These are phyloP conservation scores for Eulemur macaco DNA, from an alignment of 2,113 vertebrate genomes.

Conservation along the genomic window DNA sequence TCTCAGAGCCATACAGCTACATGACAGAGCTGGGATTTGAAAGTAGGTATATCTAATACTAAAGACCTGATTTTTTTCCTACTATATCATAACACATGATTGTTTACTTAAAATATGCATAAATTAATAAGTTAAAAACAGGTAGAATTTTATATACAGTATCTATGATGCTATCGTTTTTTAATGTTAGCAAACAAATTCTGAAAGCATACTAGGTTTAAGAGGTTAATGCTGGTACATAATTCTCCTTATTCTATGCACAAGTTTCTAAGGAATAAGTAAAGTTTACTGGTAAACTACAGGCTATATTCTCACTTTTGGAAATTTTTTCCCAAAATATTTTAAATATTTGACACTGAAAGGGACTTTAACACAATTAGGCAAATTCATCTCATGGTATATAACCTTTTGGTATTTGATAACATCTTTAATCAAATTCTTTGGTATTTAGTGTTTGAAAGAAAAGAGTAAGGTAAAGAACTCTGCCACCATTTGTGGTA, in stretches of 20 bases:
- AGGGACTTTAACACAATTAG: not conserved
- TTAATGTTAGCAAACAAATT: not conserved
- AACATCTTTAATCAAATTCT: not conserved
- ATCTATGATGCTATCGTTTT: not conserved
- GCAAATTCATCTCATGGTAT: not conserved
- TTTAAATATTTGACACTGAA: not conserved
- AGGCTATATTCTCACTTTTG: not conserved
- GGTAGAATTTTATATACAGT: not conserved
- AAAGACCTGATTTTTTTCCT: not conserved
- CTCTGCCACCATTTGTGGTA: not conserved
- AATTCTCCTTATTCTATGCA: conserved; percentile 18
- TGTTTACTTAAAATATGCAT: not conserved
- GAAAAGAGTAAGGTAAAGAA: not conserved
- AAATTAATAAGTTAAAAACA: not conserved
- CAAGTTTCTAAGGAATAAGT: not conserved
- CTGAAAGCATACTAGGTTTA: not conserved
- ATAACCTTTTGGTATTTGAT: not conserved
- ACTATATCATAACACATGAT: not conserved
- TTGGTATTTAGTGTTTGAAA: not conserved
- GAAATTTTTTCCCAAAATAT: not conserved
- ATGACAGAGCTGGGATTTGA: not conserved
- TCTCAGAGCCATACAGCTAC: not conserved
- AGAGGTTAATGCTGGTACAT: not conserved
- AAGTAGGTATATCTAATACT: not conserved
- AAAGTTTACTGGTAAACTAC: not conserved